Evolutionary conservation across 2,888 invertebrate genomes (phyloP), one percentile per base, ranked within the genome.

Genomic region (Tridacna crocea): DNA sequence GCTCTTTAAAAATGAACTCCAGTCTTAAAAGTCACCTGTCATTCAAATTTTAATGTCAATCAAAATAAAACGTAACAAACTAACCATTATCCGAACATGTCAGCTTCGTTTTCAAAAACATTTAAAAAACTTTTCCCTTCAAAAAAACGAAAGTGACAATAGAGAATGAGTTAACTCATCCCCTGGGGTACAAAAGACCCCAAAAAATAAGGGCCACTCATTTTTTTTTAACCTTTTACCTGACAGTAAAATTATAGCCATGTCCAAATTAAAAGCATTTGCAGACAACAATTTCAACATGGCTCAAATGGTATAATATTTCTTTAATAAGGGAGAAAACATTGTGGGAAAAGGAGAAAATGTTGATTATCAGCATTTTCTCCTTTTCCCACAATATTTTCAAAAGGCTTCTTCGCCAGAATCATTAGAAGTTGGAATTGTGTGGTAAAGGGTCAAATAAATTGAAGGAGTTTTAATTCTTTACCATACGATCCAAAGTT

Each of bases 21-120:
- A 51, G 48, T 15, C 51, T 8, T 15, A 13, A 70, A 47, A n/a
- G 70, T 70, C 70, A 70, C 70, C 70, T 70, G 70, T 70, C 70
- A 70, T 47, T 70, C 70, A 70, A 70, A n/a, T 48, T 48, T 26
- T 47, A 70, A 70, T 51, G 70, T 70, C 70, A n/a, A 70, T 70
- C 70, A 70, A 70, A 70, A 70, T 47, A 70, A 46, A n/a, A 36
- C 15, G 48, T 51, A 51, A 46, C 46, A 70, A 66, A 70, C 70
- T 26, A 70, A 51, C 70, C 51, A 70, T 70, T 70, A 70, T 70
- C 15, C 24, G 24, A 48, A 63, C n/a, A 36, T 79, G 79, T 74
- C 79, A 79, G 74, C 63, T 60, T 74, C 68, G 51, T 26, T 75
- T 79, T 74, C 26, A 55, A 73, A n/a, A 77, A 73, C 60, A 60